Evolutionary conservation across 2,797 vertebrate genomes (phyloP).

Genomic region (Loris lydekkerianus): DNA sequence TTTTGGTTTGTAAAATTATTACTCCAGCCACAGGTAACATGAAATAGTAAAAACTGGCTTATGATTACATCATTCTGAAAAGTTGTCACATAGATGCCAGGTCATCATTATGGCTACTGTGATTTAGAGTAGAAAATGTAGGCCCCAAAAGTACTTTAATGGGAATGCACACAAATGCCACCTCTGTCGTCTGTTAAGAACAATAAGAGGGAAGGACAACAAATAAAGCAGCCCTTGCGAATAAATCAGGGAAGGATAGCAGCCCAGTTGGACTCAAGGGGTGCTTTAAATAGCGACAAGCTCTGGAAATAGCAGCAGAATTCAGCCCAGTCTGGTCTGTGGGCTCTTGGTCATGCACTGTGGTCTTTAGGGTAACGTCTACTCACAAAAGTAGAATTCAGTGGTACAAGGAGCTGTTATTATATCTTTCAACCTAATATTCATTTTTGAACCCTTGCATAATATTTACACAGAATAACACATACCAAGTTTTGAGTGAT

Average conservation of each 20-base stretch:
- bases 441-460: constrained; percentile 22
- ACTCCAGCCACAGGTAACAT: not conserved
- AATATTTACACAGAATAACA: not conserved
- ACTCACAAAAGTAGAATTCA: constrained; percentile 12
- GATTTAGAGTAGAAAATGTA: constrained; percentile 1
- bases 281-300: constrained; percentile 3
- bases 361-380: constrained; percentile 22
- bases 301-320: constrained; percentile 58
- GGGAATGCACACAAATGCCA: not conserved
- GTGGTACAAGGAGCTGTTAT: constrained; percentile 21
- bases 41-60: not conserved
- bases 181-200: not conserved
- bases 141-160: not conserved
- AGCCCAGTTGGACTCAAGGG: not conserved
- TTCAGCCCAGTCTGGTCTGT: constrained; percentile 54
- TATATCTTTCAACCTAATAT: not conserved
- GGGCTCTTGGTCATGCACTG: not conserved
- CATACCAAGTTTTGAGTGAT: not conserved
- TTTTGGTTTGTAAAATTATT: not conserved
- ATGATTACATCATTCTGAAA: not conserved
- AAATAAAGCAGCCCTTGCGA: not conserved
- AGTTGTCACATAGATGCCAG: not conserved
- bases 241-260: not conserved
- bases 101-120: not conserved
- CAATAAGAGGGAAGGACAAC: constrained; percentile 10